Conservation (phyloP, 1,140 invertebrate genomes). For the Condylostylus longicornis region DNA sequence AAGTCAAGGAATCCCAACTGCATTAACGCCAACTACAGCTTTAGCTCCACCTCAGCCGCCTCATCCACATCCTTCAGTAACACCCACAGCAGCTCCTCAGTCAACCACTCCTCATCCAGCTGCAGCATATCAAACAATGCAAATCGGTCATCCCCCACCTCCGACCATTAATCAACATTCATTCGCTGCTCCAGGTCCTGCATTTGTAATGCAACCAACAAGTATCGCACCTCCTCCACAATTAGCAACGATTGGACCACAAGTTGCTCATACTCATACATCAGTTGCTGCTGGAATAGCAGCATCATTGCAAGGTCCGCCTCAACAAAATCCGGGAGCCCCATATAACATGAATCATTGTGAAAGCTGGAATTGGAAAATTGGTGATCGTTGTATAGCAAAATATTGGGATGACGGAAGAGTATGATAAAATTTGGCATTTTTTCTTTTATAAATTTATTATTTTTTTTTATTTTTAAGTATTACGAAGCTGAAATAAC, state of each 20-base stretch:
- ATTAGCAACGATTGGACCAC: conserved; percentile 1
- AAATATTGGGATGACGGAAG: conserved; percentile 86
- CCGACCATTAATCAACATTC: too few relatives aligned
- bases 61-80: neutral
- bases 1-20: conserved; percentile 14
- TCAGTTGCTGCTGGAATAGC: conserved; percentile 1
- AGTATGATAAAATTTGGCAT: conserved; percentile 34
- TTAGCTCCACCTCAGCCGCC: neutral
- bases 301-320: neutral
- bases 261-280: conserved; percentile 4
- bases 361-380: conserved; percentile 45
- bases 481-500: conserved; percentile 75
- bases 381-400: conserved; percentile 69
- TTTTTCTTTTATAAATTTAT: neutral
- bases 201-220: conserved; percentile 1
- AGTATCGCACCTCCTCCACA: neutral
- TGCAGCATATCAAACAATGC: conserved; percentile 1
- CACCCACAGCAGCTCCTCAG: neutral
- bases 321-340: neutral
- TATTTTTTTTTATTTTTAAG: conserved; percentile 36
- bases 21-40: neutral
- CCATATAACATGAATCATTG: conserved; percentile 12
- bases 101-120: conserved; percentile 2
- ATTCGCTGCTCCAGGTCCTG: neutral
- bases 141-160: neutral